Percentiles rank a stretch among this genome's conserved stretches.
These are phyloP conservation scores for Bergia puertoricense DNA, from an alignment of 92 coral and sea anemone species.

Conservation along the genomic window DNA sequence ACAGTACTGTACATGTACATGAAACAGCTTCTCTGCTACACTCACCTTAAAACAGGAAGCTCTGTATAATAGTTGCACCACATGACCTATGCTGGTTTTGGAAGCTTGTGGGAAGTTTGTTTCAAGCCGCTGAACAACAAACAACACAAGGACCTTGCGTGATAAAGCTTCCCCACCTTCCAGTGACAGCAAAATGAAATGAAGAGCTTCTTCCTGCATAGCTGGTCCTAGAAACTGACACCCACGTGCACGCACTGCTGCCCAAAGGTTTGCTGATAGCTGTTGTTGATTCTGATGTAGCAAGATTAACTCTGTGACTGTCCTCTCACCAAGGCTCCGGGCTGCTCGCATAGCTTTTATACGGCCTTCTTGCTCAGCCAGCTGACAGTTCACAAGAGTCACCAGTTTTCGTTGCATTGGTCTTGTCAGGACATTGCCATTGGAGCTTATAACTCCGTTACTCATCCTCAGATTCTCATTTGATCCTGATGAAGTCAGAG, in stretches of 20 bases:
- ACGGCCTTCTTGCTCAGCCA: conserved; percentile 96
- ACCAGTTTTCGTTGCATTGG: conserved; percentile 99
- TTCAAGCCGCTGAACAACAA: conserved; percentile 87
- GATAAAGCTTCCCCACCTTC: conserved; percentile 98
- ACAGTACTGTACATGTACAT: no score
- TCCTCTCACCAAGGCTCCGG: conserved; percentile 96
- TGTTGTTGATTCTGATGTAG: conserved; percentile 97
- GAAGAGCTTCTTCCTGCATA: conserved; percentile 98
- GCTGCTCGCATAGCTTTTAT: conserved; percentile 97
- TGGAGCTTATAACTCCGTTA: conserved; percentile 44
- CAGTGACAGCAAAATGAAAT: conserved; percentile 84
- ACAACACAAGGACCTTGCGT: conserved; percentile 95
- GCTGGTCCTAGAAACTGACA: conserved; percentile 99
- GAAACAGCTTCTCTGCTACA: background rate
- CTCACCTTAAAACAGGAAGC: conserved; percentile 90
- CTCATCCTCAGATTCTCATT: conserved; percentile 57
- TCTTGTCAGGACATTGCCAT: conserved; percentile 73
- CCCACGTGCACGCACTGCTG: conserved; percentile 96
- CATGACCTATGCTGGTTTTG: conserved; percentile 91
- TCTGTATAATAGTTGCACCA: conserved; percentile 85
- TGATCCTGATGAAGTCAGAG: conserved; percentile 62
- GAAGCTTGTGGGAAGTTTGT: conserved; percentile 84
- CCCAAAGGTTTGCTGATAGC: conserved; percentile 93
- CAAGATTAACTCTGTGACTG: conserved; percentile 94
- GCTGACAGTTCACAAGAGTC: conserved; percentile 95